Evolutionary conservation across 2,113 vertebrate species (phyloP).

Genomic region (Bungarus multicinctus): DNA sequence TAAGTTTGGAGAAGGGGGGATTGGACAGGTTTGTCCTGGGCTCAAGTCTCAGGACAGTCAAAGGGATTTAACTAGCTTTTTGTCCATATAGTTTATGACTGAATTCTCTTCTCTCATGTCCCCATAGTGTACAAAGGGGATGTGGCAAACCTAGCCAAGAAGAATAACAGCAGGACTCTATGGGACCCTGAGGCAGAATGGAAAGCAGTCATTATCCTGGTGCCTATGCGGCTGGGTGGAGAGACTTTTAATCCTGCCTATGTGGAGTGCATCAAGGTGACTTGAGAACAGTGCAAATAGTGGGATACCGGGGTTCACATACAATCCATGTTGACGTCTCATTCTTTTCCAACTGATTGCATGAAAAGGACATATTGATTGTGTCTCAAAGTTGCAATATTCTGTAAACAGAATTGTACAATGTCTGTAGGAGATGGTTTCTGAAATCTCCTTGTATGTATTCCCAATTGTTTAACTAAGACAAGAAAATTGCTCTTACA

Average conservation of each 20-base stretch:
- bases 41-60: background rate
- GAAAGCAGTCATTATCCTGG: constrained; percentile 86
- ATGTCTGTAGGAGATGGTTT: background rate
- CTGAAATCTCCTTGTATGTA: background rate
- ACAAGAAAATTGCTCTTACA: background rate
- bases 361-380: background rate
- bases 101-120: background rate
- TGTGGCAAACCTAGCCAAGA: constrained; percentile 72
- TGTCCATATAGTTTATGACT: background rate
- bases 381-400: background rate
- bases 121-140: constrained; percentile 87
- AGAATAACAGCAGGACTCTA: constrained; percentile 19
- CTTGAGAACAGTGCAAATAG: background rate
- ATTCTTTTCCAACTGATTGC: background rate
- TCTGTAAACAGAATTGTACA: background rate
- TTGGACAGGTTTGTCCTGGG: background rate
- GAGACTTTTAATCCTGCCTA: constrained; percentile 88
- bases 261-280: constrained; percentile 86
- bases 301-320: too few relatives aligned
- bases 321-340: background rate
- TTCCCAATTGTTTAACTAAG: background rate
- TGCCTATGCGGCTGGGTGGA: constrained; percentile 87
- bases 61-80: accelerated
- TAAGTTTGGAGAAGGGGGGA: constrained; percentile 39
- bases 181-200: constrained; percentile 63